These are phyloP conservation scores for Eptesicus fuscus DNA, from an alignment of 2,113 vertebrate genomes.

Conservation along the genomic window DNA sequence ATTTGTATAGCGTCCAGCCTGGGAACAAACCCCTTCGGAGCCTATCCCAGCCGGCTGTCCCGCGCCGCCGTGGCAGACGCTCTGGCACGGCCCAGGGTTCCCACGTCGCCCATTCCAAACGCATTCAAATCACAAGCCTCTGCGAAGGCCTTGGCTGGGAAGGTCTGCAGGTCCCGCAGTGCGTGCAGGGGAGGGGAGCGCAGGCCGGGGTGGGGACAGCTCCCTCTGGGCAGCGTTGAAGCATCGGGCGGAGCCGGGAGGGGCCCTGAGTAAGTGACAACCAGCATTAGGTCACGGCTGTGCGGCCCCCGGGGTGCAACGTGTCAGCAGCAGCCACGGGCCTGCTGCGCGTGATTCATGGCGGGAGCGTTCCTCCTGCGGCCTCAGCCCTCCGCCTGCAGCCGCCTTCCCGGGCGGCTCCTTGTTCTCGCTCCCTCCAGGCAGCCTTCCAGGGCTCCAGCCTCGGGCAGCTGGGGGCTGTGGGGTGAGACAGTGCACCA, in stretches of 20 bases:
- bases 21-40: neutral
- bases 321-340: constrained; percentile 21
- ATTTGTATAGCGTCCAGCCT: neutral
- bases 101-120: neutral
- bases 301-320: neutral
- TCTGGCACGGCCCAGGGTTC: neutral
- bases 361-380: neutral
- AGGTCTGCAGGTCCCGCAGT: neutral
- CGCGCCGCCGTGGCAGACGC: neutral
- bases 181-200: neutral
- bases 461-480: neutral
- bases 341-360: neutral
- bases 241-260: constrained; percentile 46
- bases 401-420: neutral
- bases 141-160: neutral
- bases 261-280: constrained; percentile 21
- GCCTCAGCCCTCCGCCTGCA: neutral
- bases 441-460: neutral
- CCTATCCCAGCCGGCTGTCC: neutral
- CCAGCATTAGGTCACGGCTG: constrained; percentile 41
- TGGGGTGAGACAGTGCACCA: neutral
- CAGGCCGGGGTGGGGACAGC: constrained; percentile 37
- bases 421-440: neutral
- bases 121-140: constrained; percentile 4
- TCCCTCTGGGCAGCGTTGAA: constrained; percentile 32